Percentiles rank a stretch among this genome's conserved stretches.
phyloP scores from a whole-genome alignment of 2,113 vertebrate species.

The Falcunculus frontatus region DNA sequence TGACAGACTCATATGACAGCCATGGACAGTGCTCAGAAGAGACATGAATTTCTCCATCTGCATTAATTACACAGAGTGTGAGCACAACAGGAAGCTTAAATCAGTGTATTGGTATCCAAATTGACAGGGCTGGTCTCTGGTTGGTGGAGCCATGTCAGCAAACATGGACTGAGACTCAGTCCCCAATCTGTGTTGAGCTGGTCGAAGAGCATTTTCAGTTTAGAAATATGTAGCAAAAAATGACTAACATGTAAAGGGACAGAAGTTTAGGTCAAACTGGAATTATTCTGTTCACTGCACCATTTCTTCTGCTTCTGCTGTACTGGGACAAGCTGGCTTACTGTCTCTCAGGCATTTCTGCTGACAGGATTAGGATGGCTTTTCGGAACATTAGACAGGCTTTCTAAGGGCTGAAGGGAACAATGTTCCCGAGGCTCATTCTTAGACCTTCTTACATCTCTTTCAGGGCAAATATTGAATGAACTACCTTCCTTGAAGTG shows the following conservation, averaged over 20 bases:
- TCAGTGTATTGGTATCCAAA: background rate
- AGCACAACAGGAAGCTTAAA: background rate
- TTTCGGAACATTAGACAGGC: background rate
- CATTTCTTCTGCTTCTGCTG: background rate
- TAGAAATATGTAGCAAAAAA: background rate
- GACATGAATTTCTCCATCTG: background rate
- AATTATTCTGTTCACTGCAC: background rate
- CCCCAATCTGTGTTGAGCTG: background rate
- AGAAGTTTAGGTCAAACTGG: background rate
- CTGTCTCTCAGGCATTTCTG: background rate
- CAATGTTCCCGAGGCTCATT: background rate
- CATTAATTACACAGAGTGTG: background rate
- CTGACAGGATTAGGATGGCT: background rate
- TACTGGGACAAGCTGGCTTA: background rate
- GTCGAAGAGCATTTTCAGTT: background rate
- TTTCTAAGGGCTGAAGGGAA: background rate
- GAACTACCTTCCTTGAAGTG: background rate
- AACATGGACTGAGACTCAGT: rapidly evolving
- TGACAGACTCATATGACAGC: rapidly evolving
- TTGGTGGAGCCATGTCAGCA: background rate
- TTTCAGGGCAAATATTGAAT: background rate
- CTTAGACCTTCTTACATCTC: background rate
- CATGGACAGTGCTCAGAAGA: background rate
- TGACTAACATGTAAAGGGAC: background rate
- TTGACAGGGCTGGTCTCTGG: background rate